Conservation (phyloP, 2,113 vertebrate genomes). For the Tachycineta bicolor region DNA sequence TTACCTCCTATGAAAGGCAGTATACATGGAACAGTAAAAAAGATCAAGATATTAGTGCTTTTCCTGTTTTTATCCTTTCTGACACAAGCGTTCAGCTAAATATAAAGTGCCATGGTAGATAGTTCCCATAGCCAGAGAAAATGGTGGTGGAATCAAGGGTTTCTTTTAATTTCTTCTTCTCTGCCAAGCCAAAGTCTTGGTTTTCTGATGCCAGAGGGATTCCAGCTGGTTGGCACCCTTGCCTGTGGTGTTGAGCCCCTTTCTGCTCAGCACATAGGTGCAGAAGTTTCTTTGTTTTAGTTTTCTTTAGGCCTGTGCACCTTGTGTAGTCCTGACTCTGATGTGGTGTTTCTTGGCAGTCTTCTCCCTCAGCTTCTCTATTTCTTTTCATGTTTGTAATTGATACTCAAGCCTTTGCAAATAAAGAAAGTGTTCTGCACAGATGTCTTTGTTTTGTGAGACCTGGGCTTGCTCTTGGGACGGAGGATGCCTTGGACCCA, state of each 20-base stretch:
- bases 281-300: neutral
- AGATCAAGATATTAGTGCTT: neutral
- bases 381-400: neutral
- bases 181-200: neutral
- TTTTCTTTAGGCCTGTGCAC: neutral
- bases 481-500: neutral
- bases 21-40: neutral
- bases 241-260: neutral
- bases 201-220: neutral
- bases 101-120: slow-evolving; percentile 31
- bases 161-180: slow-evolving; percentile 4
- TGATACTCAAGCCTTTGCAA: neutral
- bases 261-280: accelerated
- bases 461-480: neutral
- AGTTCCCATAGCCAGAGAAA: slow-evolving; percentile 35
- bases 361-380: neutral
- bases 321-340: neutral
- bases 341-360: neutral
- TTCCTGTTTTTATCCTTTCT: slow-evolving; percentile 54
- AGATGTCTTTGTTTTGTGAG: neutral
- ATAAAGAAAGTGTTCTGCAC: neutral
- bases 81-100: neutral
- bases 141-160: neutral
- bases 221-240: neutral
- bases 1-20: neutral